These are phyloP conservation scores for Apteryx owenii DNA, from an alignment of 2,113 vertebrate genomes.

Conservation along the genomic window DNA sequence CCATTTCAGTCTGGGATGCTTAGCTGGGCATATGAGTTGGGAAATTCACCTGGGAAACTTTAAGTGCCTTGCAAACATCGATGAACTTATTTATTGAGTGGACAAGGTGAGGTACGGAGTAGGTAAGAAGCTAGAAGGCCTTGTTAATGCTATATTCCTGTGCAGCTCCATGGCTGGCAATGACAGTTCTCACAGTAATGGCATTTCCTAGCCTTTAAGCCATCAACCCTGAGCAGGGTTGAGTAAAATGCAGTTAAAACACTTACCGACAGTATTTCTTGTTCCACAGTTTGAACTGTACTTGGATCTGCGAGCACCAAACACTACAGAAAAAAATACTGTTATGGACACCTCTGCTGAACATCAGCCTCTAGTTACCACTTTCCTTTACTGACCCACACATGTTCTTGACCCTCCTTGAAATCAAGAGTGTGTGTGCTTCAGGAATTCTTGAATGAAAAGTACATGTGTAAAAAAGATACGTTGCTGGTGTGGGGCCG, in stretches of 20 bases:
- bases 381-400: not conserved
- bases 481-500: not conserved
- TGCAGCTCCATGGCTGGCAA: not conserved
- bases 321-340: not conserved
- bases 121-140: not conserved
- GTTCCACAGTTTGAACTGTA: not conserved
- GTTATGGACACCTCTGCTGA: not conserved
- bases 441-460: not conserved
- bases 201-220: not conserved
- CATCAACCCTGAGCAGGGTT: not conserved
- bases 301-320: not conserved
- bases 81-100: not conserved
- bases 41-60: not conserved
- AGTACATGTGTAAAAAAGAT: not conserved
- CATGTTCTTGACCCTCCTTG: not conserved
- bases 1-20: not conserved
- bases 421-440: not conserved
- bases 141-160: not conserved
- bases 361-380: not conserved
- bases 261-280: accelerated
- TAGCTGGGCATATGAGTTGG: not conserved
- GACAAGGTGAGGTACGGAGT: not conserved
- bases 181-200: not conserved
- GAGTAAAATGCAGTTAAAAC: not conserved
- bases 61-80: not conserved